Percentiles rank a stretch among this genome's conserved stretches.
phyloP scores from a whole-genome alignment of 1,140 invertebrate genomes.

The Lepidostoma basale region DNA sequence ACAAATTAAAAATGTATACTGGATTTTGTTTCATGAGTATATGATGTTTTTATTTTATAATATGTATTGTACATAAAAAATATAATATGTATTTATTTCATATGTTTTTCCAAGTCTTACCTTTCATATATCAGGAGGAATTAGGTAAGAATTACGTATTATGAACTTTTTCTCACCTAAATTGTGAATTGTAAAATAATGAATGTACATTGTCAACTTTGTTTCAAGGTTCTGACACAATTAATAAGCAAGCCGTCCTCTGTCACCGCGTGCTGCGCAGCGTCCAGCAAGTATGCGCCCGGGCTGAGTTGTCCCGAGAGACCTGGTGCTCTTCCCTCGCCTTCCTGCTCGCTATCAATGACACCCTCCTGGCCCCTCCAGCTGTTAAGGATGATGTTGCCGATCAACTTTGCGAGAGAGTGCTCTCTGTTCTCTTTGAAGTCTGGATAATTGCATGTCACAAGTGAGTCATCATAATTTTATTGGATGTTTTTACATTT shows the following conservation, averaged over 20 bases:
- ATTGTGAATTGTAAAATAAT: background rate
- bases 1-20: background rate
- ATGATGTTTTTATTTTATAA: no score
- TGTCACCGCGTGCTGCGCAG: slow-evolving; percentile 93
- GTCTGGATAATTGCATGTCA: slow-evolving; percentile 93
- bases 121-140: slow-evolving; percentile 86
- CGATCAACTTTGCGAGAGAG: slow-evolving; percentile 92
- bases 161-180: no score
- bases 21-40: background rate
- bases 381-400: slow-evolving; percentile 92
- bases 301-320: slow-evolving; percentile 79
- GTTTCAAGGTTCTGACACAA: slow-evolving; percentile 77
- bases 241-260: slow-evolving; percentile 91
- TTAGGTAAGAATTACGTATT: slow-evolving; percentile 68
- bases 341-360: slow-evolving; percentile 91
- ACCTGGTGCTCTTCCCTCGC: slow-evolving; percentile 91
- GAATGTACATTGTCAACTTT: background rate
- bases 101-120: slow-evolving; percentile 75
- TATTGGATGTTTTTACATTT: no score
- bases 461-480: slow-evolving; percentile 47
- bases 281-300: slow-evolving; percentile 84
- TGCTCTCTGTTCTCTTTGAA: slow-evolving; percentile 92
- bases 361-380: slow-evolving; percentile 89
- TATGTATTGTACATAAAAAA: no score
- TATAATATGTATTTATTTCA: background rate